Percentiles rank a stretch among this genome's conserved stretches.
phyloP scores from a whole-genome alignment of 92 coral and sea anemone genomes.

The Parazoanthus atlanticus region DNA sequence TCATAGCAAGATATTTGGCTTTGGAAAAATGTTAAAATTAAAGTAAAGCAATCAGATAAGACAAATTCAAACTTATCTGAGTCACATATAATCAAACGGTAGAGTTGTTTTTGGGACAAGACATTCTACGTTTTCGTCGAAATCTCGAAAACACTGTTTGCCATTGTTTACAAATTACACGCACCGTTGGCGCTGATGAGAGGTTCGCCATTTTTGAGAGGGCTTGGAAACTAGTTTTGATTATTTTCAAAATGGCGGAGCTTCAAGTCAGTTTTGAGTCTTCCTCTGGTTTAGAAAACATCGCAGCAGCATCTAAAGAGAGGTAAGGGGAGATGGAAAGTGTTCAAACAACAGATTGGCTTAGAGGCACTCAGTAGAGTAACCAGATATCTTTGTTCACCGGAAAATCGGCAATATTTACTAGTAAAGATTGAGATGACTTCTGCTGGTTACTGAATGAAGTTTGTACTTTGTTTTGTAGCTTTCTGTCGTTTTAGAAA shows the following conservation, averaged over 20 bases:
- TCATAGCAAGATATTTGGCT: not conserved
- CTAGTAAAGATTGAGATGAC: not conserved
- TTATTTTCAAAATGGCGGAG: conserved; percentile 90
- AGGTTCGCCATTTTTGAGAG: conserved; percentile 31
- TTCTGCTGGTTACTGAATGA: not conserved
- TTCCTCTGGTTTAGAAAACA: conserved; percentile 78
- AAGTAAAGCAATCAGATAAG: not conserved
- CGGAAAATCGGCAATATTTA: not conserved
- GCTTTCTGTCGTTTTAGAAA: too few species aligned
- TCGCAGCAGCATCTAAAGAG: conserved; percentile 58
- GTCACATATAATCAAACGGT: not conserved
- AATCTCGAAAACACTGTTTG: not conserved
- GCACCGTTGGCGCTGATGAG: conserved; percentile 24
- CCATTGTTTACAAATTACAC: conserved; percentile 4
- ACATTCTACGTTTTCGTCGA: not conserved
- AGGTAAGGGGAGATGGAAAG: conserved; percentile 51
- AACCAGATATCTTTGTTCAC: not conserved
- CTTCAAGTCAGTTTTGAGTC: conserved; percentile 58
- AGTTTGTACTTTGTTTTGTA: not conserved
- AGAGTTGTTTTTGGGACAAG: not conserved
- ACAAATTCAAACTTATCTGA: not conserved
- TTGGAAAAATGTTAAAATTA: not conserved
- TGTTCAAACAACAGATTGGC: not conserved
- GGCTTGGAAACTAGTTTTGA: conserved; percentile 53
- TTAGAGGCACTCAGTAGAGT: not conserved